Conservation (phyloP, 1,140 invertebrate genomes). For the Brachionus asplanchnoidis region DNA sequence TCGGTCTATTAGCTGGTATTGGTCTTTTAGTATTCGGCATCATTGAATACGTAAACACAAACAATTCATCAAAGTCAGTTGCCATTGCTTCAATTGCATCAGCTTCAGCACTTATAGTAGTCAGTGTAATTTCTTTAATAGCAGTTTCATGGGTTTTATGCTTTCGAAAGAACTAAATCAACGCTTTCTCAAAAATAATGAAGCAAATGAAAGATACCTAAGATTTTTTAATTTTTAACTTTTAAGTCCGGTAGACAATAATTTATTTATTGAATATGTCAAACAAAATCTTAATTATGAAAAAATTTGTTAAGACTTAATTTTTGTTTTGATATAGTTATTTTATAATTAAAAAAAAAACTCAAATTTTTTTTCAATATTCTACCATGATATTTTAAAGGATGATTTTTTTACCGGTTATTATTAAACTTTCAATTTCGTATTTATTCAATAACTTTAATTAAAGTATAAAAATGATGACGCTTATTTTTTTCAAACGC, state of each 20-base stretch:
- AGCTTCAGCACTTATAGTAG: not conserved
- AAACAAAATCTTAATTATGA: not conserved
- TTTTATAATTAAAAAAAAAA: not conserved
- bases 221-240: not conserved
- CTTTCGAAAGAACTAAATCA: not conserved
- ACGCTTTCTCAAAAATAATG: not conserved
- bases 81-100: not conserved
- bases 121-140: not conserved
- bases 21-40: constrained; percentile 32
- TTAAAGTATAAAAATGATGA: not conserved
- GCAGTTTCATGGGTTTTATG: not conserved
- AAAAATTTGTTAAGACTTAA: not conserved
- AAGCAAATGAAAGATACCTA: not conserved
- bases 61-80: not conserved
- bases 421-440: not conserved
- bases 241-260: not conserved
- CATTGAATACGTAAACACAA: not conserved
- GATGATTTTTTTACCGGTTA: not conserved
- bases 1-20: constrained; percentile 33
- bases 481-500: not conserved
- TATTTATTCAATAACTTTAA: not conserved
- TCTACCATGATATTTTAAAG: not conserved
- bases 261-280: not conserved
- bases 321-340: not conserved
- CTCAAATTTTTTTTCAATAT: not conserved